phyloP scores from a whole-genome alignment of 2,888 invertebrate genomes.

The Nemurella pictetii region DNA sequence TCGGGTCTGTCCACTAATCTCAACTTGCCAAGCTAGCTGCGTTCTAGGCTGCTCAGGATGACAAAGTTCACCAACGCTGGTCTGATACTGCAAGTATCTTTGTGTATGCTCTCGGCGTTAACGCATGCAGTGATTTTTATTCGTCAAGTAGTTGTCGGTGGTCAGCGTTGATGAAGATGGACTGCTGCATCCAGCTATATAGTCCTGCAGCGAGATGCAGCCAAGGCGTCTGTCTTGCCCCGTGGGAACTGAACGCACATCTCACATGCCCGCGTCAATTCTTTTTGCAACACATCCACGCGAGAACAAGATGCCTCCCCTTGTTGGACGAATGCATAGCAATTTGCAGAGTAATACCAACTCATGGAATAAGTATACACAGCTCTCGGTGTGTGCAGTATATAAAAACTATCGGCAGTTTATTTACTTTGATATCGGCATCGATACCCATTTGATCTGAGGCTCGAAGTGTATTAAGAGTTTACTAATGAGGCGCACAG shows the following conservation, averaged over 20 bases:
- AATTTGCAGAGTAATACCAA: background rate
- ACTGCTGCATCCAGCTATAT: no score
- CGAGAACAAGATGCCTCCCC: background rate
- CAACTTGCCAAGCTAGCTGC: no score
- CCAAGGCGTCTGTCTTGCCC: background rate
- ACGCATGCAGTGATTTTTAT: constrained; percentile 8
- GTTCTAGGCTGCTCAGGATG: no score
- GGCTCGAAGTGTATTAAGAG: background rate
- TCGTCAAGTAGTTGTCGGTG: constrained; percentile 7
- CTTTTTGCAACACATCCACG: background rate
- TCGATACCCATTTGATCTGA: no score
- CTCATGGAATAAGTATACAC: background rate
- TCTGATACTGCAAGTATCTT: no score
- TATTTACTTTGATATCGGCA: background rate
- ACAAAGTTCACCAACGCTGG: no score
- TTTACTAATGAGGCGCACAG: background rate
- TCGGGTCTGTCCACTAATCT: no score
- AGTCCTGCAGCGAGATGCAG: no score
- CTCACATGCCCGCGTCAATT: background rate
- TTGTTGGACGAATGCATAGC: background rate
- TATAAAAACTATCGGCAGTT: background rate
- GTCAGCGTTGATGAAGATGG: background rate
- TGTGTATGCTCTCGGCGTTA: background rate
- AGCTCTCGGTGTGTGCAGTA: background rate
- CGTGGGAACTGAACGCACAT: background rate